These are phyloP conservation scores for Bucorvus abyssinicus DNA, from an alignment of 2,797 vertebrate genomes.

Conservation along the genomic window DNA sequence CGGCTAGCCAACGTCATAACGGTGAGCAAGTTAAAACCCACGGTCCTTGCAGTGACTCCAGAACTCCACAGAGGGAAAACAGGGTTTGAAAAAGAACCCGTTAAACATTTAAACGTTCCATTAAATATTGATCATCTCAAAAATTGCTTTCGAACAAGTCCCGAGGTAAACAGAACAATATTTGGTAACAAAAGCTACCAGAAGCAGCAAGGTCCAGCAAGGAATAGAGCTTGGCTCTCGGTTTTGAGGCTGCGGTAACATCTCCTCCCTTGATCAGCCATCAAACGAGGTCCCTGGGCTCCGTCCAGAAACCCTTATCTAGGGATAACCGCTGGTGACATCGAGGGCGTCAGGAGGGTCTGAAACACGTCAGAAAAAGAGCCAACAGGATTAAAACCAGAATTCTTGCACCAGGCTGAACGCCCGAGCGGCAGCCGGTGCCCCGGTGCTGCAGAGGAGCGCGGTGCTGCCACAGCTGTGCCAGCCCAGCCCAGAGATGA, in stretches of 20 bases:
- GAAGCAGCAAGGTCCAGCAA: neutral
- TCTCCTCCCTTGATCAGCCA: neutral
- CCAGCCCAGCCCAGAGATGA: neutral
- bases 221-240: neutral
- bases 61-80: conserved; percentile 7
- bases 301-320: neutral
- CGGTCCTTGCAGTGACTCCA: neutral
- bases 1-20: neutral
- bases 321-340: neutral
- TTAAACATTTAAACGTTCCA: conserved; percentile 73
- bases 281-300: neutral
- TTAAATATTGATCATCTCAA: conserved; percentile 73
- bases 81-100: conserved; percentile 46
- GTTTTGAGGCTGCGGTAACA: neutral
- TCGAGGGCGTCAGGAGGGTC: neutral
- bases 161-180: conserved; percentile 64
- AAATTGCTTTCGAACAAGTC: conserved; percentile 72
- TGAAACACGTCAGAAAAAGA: neutral
- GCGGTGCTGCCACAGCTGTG: neutral
- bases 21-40: neutral
- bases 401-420: neutral
- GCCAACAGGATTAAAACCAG: neutral
- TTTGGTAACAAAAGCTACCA: conserved; percentile 62
- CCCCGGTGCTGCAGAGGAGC: neutral
- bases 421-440: fast-evolving